Evolutionary conservation across 2,113 vertebrate genomes (phyloP).

Genomic region (Rhadina sibilatrix): DNA sequence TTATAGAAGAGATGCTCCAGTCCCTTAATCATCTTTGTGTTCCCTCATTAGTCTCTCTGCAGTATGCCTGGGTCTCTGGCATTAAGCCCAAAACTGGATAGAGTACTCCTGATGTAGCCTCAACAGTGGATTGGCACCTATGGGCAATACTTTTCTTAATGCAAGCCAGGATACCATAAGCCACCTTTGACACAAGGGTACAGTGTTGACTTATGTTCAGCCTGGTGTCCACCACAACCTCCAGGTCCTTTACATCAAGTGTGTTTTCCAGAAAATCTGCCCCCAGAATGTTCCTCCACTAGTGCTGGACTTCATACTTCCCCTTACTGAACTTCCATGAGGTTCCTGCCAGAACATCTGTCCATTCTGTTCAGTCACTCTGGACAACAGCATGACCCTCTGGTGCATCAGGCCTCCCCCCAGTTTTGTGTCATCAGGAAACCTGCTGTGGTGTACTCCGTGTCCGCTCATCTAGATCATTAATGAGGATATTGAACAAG

Average conservation of each 20-base stretch:
- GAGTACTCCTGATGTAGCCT: neutral
- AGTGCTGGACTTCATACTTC: neutral
- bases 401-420: neutral
- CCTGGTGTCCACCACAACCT: fast-evolving
- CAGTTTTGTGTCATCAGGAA: neutral
- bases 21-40: neutral
- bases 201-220: neutral
- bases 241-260: neutral
- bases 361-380: neutral
- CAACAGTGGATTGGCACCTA: neutral
- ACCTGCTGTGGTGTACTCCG: neutral
- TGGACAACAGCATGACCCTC: neutral
- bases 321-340: neutral
- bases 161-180: neutral
- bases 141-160: neutral
- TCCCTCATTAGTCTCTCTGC: neutral
- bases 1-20: neutral
- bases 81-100: neutral
- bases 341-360: neutral
- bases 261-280: fast-evolving
- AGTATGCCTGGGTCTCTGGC: neutral
- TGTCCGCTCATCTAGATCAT: neutral
- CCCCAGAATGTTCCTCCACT: neutral
- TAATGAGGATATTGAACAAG: neutral
- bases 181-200: neutral